Conservation (phyloP, 2,797 vertebrate species). For the Scyliorhinus canicula region DNA sequence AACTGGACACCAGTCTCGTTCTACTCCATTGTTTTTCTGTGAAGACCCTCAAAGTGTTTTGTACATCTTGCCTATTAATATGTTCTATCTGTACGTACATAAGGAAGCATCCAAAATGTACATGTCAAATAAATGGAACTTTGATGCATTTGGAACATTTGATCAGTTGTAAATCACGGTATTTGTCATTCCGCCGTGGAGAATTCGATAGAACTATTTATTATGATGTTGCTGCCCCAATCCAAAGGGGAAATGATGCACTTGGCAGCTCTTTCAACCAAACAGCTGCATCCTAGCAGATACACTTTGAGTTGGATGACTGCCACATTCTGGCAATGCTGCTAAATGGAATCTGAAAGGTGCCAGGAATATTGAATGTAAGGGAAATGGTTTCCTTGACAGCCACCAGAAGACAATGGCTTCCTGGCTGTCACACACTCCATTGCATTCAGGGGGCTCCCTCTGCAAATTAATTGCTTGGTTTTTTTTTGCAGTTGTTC, state of each 20-base stretch:
- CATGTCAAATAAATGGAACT: neutral
- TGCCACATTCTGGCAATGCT: neutral
- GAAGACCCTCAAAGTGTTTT: neutral
- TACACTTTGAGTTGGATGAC: neutral
- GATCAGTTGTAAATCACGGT: neutral
- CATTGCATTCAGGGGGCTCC: neutral
- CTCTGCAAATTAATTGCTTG: neutral
- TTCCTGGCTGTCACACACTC: neutral
- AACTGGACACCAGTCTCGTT: neutral
- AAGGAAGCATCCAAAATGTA: neutral
- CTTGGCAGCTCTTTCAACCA: neutral
- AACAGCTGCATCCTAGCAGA: conserved; percentile 21
- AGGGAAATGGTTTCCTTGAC: neutral
- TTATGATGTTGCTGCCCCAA: neutral
- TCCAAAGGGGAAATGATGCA: neutral
- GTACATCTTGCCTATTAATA: neutral
- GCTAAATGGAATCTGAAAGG: conserved; percentile 11
- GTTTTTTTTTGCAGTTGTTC: neutral
- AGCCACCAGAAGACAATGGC: neutral
- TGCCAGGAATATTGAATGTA: neutral
- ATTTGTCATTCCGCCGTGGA: neutral
- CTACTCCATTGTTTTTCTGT: neutral
- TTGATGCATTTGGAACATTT: neutral
- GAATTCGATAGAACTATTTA: neutral
- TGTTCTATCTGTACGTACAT: too few species aligned